Conservation (phyloP, 2,888 invertebrate species). For the Eledona agricola region DNA sequence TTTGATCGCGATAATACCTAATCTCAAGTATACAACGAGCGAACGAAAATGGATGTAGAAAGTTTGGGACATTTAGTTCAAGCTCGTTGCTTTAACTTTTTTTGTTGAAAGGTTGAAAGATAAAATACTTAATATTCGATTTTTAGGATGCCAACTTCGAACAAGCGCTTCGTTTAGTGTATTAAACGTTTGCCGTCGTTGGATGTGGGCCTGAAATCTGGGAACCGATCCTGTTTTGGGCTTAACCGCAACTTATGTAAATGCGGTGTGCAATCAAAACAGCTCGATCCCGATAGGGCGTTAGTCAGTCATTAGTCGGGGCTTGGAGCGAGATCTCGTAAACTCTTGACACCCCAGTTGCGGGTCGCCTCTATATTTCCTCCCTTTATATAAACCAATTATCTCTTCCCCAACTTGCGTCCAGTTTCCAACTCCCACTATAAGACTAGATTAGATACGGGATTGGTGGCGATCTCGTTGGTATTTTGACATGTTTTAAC, state of each 20-base stretch:
- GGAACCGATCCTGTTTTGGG: slow-evolving; percentile 5
- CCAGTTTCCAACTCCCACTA: slow-evolving; percentile 44
- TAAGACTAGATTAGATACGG: slow-evolving; percentile 38
- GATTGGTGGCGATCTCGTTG: slow-evolving; percentile 30
- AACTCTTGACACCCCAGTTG: slow-evolving; percentile 42
- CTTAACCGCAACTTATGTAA: slow-evolving; percentile 31
- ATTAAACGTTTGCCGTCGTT: no score
- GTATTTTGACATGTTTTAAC: slow-evolving; percentile 36
- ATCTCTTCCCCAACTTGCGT: slow-evolving; percentile 44
- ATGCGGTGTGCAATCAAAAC: slow-evolving; percentile 34
- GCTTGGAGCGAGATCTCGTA: slow-evolving; percentile 38
- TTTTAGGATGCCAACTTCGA: no score
- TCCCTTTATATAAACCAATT: slow-evolving; percentile 46
- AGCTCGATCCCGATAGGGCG: slow-evolving; percentile 27
- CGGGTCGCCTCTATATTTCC: slow-evolving; percentile 33
- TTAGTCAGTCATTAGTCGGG: slow-evolving; percentile 34
- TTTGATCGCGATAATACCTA: no score
- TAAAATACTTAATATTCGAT: no score
- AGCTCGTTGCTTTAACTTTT: no score
- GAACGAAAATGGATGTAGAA: no score
- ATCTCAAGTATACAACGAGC: no score
- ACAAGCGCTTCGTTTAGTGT: no score
- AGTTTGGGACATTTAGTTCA: no score
- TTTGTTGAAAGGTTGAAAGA: no score
- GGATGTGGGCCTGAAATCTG: no score